Evolutionary conservation across 1,140 invertebrate species (phyloP), one percentile per base, ranked within the genome.

Genomic region (Drosophila leontia): DNA sequence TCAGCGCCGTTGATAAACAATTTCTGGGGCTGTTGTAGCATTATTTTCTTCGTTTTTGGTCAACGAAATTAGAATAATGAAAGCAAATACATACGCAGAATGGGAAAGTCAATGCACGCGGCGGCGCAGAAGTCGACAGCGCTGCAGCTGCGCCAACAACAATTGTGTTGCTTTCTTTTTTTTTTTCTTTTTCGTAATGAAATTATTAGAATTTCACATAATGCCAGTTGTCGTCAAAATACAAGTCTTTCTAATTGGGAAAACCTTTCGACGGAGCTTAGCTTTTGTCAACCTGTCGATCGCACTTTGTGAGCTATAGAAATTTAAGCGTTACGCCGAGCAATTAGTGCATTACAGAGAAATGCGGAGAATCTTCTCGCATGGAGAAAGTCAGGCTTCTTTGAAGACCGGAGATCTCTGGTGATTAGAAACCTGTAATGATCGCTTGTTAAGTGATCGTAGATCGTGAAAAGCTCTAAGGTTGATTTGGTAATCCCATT

Each of bases 61-160:
- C 68, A 69, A 69, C 44, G 69, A 77, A 78, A 77, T 84, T 84
- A 85, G 78, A 86, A 78, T 78, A 86, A 79, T 68, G 69, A 75
- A 86, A 79, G 75, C 76, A 79, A 72, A 63, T 41, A 61, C 53
- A 41, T 26, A 53, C 56, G 56, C 32, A 82, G 76, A 88, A 87
- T 88, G 84, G 83, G 83, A 87, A 87, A 88, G 83, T 87, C 83
- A 87, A 87, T 88, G 83, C 84, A 87, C 83, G 81, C 81, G 63
- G 82, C 72, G 55, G 47, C 82, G 69, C 63, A 77, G 65, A 51
- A 61, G 79, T 56, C 29, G 45, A 47, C 69, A 67, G 60, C 72
- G 62, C 50, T 59, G 70, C 51, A 61, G 53, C 63, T 47, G 53
- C 41, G 61, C 41, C 69, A 82, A 61, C 61, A 69, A 56, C 81